These are phyloP conservation scores for Stigmatopora nigra DNA, from an alignment of 2,113 vertebrate species.

Conservation along the genomic window DNA sequence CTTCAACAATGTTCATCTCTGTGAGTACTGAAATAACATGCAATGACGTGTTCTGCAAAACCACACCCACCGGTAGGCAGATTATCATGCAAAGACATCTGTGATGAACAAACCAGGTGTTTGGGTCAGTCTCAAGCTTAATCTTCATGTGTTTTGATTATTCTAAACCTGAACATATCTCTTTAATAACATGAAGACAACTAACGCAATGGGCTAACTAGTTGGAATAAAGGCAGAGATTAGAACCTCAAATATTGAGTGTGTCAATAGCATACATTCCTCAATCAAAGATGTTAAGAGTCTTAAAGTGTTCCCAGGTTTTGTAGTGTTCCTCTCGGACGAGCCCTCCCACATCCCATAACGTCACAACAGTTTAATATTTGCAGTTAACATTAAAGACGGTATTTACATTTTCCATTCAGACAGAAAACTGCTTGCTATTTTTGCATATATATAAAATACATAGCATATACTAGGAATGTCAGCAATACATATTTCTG, in stretches of 20 bases:
- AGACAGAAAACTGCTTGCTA: neutral
- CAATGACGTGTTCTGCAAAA: neutral
- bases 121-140: neutral
- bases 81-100: neutral
- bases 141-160: neutral
- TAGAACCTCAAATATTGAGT: neutral
- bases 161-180: neutral
- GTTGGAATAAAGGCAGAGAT: neutral
- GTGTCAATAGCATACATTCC: neutral
- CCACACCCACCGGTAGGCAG: neutral
- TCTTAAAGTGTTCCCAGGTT: constrained; percentile 38
- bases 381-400: constrained; percentile 19
- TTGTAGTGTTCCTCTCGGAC: constrained; percentile 11
- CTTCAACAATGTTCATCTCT: constrained; percentile 1
- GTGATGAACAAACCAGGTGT: constrained; percentile 5
- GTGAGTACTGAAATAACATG: neutral
- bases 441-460: neutral
- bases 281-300: neutral
- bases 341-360: constrained; percentile 24
- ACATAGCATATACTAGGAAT: neutral
- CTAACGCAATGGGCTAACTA: neutral
- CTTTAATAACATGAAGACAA: constrained; percentile 1
- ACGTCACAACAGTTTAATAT: constrained; percentile 53
- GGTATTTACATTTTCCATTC: constrained; percentile 6
- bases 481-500: too few relatives aligned